Evolutionary conservation across 2,797 vertebrate species (phyloP), one percentile per base, ranked within the genome.

Genomic region (Saxicola maurus): DNA sequence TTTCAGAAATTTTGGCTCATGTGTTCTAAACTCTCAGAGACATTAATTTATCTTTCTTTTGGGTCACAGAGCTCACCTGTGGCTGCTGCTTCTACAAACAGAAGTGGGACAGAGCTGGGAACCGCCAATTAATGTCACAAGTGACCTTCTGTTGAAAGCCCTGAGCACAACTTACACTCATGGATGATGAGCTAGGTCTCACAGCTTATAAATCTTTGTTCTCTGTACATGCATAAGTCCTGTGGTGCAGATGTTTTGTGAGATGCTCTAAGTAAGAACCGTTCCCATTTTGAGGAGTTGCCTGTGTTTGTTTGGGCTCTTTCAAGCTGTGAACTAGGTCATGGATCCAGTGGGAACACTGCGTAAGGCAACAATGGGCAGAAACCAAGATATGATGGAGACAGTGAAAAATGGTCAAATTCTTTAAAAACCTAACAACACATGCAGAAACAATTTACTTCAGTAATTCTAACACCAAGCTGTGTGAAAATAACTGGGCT

Each of bases 1-100:
- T 62, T 76, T 48, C 28, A 16, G 28, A 80, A 82, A 48, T 20
- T 11, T 68, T 66, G 25, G 6, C 25, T 73, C 31, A 13, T 1
- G 0, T 33, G 5, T 73, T 28, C 23, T 40, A 51, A n/a, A 69
- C 15, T 76, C 78, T 35, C 30, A 59, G 43, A 74, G 20, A 37
- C 33, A 40, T 48, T 55, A 30, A 17, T 72, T 62, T 74, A 35
- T 27, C 11, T 80, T 66, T 64, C 7, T 3, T 90, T 86, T 33
- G 33, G 61, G 52, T 80, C 45, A 48, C 21, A 45, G 40, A 62
- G 13, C 56, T 55, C 28, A 77, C 24, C 25, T 80, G 56, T 30
- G 48, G 45, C 53, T 87, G 28, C 57, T 66, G 25, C 33, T 77
- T 87, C 73, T 45, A n/a, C 61, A 82, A 92, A 80, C 16, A 82